Percentiles rank a stretch among this genome's conserved stretches.
Conservation (phyloP, 2,113 vertebrate genomes). For the Phoxinus phoxinus region DNA sequence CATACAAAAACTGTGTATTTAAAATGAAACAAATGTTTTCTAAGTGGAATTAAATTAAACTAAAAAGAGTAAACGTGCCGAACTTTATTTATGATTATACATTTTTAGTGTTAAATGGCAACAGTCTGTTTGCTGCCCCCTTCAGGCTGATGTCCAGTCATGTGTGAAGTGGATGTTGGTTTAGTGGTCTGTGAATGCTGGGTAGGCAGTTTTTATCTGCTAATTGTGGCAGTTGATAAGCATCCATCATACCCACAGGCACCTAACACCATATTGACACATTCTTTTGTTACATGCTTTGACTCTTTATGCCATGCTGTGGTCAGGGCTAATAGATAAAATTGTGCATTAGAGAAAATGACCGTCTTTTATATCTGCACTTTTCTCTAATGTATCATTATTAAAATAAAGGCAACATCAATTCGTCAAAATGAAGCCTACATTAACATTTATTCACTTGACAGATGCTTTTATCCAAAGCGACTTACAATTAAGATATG, state of each 20-base stretch:
- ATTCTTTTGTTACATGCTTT: neutral
- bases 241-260: neutral
- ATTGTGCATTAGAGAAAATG: neutral
- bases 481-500: neutral
- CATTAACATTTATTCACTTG: neutral
- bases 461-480: neutral
- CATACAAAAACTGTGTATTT: neutral
- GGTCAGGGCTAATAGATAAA: neutral
- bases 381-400: neutral
- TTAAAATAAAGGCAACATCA: neutral
- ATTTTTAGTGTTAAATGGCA: constrained; percentile 5
- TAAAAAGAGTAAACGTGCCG: neutral
- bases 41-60: neutral
- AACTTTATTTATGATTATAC: neutral
- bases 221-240: neutral
- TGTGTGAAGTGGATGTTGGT: neutral
- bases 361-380: neutral
- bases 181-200: neutral
- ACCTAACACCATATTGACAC: constrained; percentile 5
- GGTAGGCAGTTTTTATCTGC: neutral
- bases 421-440: too few species aligned
- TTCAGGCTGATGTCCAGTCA: constrained; percentile 24
- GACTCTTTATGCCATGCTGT: neutral
- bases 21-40: neutral
- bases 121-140: constrained; percentile 12